Conservation (phyloP, 2,797 vertebrate species). For the Scolopax rusticola region DNA sequence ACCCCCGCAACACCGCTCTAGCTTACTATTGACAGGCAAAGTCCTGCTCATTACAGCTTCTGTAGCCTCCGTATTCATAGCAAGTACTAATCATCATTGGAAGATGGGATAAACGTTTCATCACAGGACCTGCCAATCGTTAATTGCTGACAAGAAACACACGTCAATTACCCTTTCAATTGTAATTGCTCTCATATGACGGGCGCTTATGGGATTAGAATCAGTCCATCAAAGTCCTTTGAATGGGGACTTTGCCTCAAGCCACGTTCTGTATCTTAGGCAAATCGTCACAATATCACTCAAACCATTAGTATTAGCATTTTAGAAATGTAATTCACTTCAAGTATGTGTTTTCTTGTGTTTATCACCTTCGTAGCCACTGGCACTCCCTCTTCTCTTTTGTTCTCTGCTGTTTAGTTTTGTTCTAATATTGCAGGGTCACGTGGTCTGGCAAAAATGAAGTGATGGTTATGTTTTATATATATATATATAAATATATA, state of each 20-base stretch:
- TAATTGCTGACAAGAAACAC: slow-evolving; percentile 22
- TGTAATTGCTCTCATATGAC: slow-evolving; percentile 1
- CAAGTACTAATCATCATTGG: neutral
- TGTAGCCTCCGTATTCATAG: neutral
- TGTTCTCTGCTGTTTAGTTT: neutral
- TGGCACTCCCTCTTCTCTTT: neutral
- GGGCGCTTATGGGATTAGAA: neutral
- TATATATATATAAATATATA: too few relatives aligned
- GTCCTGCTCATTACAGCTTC: neutral
- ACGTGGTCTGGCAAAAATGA: neutral
- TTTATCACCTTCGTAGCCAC: neutral
- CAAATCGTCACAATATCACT: neutral
- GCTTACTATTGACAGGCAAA: neutral
- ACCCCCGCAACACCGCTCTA: neutral
- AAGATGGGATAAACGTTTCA: neutral
- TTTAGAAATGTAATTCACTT: neutral
- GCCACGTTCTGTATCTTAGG: neutral
- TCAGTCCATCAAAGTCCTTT: neutral
- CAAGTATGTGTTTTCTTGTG: neutral
- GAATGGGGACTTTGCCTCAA: neutral
- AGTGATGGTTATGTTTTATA: neutral
- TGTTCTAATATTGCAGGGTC: neutral
- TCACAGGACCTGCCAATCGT: neutral
- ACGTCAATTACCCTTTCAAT: neutral
- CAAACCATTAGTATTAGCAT: neutral